Percentiles rank a stretch among this genome's conserved stretches.
Evolutionary conservation across 2,888 invertebrate species (phyloP).

Genomic region (Cryptus armator): DNA sequence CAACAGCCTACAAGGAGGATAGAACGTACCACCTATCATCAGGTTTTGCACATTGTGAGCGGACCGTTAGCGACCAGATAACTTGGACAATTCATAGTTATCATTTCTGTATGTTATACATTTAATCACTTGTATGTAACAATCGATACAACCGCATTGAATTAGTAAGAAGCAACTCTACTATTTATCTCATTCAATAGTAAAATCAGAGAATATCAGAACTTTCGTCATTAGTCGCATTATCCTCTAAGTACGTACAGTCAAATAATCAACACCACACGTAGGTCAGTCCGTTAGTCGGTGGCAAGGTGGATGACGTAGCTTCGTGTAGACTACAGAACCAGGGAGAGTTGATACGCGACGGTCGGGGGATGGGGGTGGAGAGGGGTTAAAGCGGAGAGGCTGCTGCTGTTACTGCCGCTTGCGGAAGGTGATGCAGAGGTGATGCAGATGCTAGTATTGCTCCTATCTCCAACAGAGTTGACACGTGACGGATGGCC

Average conservation of each 20-base stretch:
- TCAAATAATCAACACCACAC: background rate
- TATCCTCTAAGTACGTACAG: background rate
- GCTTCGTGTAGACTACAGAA: conserved; percentile 20
- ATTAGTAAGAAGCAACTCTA: no score
- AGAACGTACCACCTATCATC: conserved; percentile 52
- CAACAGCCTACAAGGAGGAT: conserved; percentile 20
- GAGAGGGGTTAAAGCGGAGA: background rate
- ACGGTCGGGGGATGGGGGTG: background rate
- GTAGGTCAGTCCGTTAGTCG: conserved; percentile 32
- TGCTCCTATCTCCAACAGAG: conserved; percentile 79
- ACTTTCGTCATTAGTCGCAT: no score
- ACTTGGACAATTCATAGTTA: background rate
- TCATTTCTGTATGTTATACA: background rate
- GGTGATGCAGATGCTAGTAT: conserved; percentile 48
- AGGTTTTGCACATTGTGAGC: conserved; percentile 31
- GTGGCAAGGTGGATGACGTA: conserved; percentile 59
- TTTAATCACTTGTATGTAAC: background rate
- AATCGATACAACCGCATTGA: no score
- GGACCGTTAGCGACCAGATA: background rate
- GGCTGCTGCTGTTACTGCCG: conserved; percentile 13
- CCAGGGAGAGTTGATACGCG: background rate
- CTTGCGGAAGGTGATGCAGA: conserved; percentile 21
- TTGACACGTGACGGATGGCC: conserved; percentile 84
- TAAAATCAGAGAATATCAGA: no score
- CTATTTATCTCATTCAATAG: no score